These are phyloP conservation scores for Leptodactylus fuscus DNA, from an alignment of 2,113 vertebrate genomes.

Conservation along the genomic window DNA sequence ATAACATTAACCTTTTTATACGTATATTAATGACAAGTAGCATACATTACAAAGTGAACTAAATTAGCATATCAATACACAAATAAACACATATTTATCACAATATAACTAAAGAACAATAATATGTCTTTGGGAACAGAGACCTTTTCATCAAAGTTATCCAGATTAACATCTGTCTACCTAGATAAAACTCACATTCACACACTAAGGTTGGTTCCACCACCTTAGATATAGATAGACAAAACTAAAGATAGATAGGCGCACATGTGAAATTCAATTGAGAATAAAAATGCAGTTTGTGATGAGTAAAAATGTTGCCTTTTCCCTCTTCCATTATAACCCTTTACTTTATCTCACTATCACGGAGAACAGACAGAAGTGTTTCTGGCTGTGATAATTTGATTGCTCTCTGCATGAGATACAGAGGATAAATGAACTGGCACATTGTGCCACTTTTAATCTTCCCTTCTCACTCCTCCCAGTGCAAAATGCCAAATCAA, in stretches of 20 bases:
- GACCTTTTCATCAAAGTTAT: too few species aligned
- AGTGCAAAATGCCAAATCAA: slow-evolving; percentile 57
- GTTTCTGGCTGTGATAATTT: slow-evolving; percentile 60
- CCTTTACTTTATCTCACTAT: slow-evolving; percentile 57
- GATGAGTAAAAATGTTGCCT: slow-evolving; percentile 55
- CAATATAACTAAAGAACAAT: too few species aligned
- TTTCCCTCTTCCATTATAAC: slow-evolving; percentile 47
- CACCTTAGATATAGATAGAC: not conserved
- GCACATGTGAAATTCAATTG: not conserved
- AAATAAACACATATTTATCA: too few species aligned
- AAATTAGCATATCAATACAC: too few species aligned
- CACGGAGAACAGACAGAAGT: slow-evolving; percentile 55
- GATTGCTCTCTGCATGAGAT: slow-evolving; percentile 58
- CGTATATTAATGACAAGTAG: too few species aligned
- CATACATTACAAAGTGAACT: too few species aligned
- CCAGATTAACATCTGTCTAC: too few species aligned
- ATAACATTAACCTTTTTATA: too few species aligned
- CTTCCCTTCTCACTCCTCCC: slow-evolving; percentile 56
- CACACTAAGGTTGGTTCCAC: too few species aligned
- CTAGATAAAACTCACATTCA: too few species aligned
- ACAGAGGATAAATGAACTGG: slow-evolving; percentile 60
- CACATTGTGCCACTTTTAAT: slow-evolving; percentile 61
- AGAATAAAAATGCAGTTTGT: slow-evolving; percentile 43
- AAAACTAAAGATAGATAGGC: not conserved
- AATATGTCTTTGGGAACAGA: too few species aligned